Percentiles rank a stretch among this genome's conserved stretches.
Conservation (phyloP, 2,113 vertebrate genomes). For the Benitochromis conjunctus region DNA sequence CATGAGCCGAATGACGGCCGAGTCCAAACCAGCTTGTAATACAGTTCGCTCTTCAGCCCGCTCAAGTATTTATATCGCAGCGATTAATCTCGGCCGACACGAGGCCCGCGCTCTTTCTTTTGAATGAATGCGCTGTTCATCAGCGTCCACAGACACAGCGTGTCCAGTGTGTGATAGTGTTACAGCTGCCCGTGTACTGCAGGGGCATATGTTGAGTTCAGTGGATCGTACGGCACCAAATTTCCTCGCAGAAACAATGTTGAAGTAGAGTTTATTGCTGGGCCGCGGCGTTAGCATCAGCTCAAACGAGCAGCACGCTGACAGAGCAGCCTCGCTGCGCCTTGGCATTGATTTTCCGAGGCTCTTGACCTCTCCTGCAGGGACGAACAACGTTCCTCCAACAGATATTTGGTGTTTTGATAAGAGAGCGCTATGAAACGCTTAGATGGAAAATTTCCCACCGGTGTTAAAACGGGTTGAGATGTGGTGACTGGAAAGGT, state of each 20-base stretch:
- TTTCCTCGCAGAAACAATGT: neutral
- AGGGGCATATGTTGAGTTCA: neutral
- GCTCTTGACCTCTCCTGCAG: neutral
- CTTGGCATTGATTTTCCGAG: neutral
- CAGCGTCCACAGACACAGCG: neutral
- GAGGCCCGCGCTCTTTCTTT: neutral
- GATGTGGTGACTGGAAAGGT: neutral
- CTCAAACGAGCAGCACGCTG: neutral
- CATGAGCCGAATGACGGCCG: slow-evolving; percentile 9
- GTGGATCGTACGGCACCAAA: no score
- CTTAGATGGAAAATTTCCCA: neutral
- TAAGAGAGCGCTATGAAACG: neutral
- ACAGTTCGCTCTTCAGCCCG: slow-evolving; percentile 5
- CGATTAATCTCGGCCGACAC: slow-evolving; percentile 7
- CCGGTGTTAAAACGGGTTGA: neutral
- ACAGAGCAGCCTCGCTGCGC: neutral
- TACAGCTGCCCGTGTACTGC: neutral
- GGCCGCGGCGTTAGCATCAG: neutral
- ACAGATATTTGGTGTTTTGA: neutral
- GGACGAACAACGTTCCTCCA: neutral
- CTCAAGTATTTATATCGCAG: neutral
- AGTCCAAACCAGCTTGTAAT: slow-evolving; percentile 7
- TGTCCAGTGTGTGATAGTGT: neutral
- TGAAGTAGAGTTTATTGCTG: neutral
- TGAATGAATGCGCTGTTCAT: neutral